Base-by-base conservation (phyloP, 1,140 invertebrate species). In the Lepidurus packardi region DNA sequence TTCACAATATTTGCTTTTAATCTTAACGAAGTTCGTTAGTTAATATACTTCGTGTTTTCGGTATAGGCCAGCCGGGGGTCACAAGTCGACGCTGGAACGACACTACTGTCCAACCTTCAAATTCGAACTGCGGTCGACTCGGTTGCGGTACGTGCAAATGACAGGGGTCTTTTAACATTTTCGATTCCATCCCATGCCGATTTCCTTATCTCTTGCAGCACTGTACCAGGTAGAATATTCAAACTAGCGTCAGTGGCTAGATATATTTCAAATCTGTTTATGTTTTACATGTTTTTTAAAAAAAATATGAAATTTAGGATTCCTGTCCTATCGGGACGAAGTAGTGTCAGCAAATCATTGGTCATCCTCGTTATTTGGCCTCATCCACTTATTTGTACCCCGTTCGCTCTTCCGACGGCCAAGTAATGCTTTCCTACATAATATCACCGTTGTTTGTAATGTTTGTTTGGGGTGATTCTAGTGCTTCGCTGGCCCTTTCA, bases 1-100 rank as follows among this genome's bases (percentile, higher is more conserved):
- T 65, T 45, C 81, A 16, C 0, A 1, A 42, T 11, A 3, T 43
- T 13, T 43, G 16, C 13, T 5, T 53, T 73, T 78, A 13, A 77
- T 77, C n/a, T n/a, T 77, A 45, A n/a, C 7, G 45, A 73, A 25
- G 25, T 73, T 21, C 43, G 11, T 6, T 16, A 11, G 11, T 73
- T 73, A n/a, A 75, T 44, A 16, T 34, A 24, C 16, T 47, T n/a
- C 25, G 79, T n/a, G 41, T 77, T 80, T 82, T 78, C 78, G 78
- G 84, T 81, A 11, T 73, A 90, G 88, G 88, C 89, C 73, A 90
- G 89, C 79, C 84, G 88, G 80, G 89, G 89, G 5, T 80, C 85
- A 4, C 83, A 84, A 77, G 80, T 87, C 0, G 89, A 90, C 81
- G 73, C 77, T 13, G 88, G 88, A 4, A 81, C 86, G 0, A 73